Base-by-base conservation (phyloP, 30 jellyfish, hydroid and myxozoan genomes). In the Catostylus mosaicus region DNA sequence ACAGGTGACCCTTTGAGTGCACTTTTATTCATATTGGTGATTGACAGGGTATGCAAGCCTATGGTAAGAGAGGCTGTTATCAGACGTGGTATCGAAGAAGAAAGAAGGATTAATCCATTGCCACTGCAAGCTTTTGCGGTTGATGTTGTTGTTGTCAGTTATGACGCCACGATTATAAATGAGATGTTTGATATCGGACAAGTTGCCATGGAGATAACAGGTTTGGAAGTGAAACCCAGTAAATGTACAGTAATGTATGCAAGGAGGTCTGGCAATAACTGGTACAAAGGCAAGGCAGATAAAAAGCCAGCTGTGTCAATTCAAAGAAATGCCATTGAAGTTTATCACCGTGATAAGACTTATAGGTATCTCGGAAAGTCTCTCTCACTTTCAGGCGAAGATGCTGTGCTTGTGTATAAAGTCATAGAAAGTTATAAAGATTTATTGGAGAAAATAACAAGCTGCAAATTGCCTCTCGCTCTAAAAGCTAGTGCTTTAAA, bases 31-130 rank as follows among this genome's bases (percentile, higher is more conserved):
- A 73, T 43, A 73, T 23, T 73, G 80, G 80, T 47, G 47, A 40
- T 48, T 22, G 74, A 73, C 86, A 8, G 86, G 45, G 80, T 47
- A 40, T 73, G 80, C 23, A 73, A 73, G 27, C 80, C 34, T 8
- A 30, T 73, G 80, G 51, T 40, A 40, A 73, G 48, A 40, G 46
- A 73, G 80, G 86, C 86, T 40, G 80, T 73, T 23, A 73, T 43
- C 23, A 73, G 86, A 8, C 78, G 16, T 11, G 80, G 50, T 14
- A 16, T 46, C 10, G 80, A 73, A 6, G 29, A 35, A 5, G 57
- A 75, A 30, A 57, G 11, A 50, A 50, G 47, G 80, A 73, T 50
- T 1, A 73, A 47, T 73, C 74, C 74, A 22, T 43, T 46, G 6
- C 74, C 74, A 24, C 27, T 48, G 43, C 78, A 34, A 75, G 87